These are phyloP conservation scores for Epistrophella euchroma DNA, from an alignment of 2,888 invertebrate genomes.

Conservation along the genomic window DNA sequence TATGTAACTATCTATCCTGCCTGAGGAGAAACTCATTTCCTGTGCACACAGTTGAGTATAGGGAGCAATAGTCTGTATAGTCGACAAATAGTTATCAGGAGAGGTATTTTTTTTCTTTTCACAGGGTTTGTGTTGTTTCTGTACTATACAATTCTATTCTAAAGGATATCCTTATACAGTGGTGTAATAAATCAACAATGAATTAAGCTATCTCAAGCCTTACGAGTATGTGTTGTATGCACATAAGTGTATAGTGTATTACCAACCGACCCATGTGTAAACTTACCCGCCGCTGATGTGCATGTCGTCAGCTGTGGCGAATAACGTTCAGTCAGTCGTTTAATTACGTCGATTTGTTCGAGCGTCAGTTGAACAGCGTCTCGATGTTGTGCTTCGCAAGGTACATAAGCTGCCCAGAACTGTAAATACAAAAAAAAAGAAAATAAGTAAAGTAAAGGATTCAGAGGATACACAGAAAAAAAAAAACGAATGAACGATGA, in stretches of 20 bases:
- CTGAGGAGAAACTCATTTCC: constrained; percentile 64
- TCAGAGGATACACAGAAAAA: not conserved
- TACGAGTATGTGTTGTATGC: not conserved
- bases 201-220: constrained; percentile 38
- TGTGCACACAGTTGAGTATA: constrained; percentile 66
- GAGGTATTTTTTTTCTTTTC: constrained; percentile 12
- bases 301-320: constrained; percentile 87
- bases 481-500: not conserved
- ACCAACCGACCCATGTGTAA: constrained; percentile 38
- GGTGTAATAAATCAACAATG: constrained; percentile 68
- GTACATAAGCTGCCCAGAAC: constrained; percentile 91
- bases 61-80: constrained; percentile 52
- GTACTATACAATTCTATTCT: not conserved
- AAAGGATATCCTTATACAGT: constrained; percentile 35
- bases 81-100: constrained; percentile 28
- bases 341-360: constrained; percentile 90
- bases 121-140: constrained; percentile 56
- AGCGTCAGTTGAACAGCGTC: constrained; percentile 89
- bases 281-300: constrained; percentile 88
- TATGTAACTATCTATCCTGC: constrained; percentile 1
- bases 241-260: not conserved
- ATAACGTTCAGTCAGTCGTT: constrained; percentile 88
- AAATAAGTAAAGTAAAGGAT: constrained; percentile 13
- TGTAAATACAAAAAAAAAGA: constrained; percentile 80
- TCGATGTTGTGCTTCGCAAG: constrained; percentile 88